Base-by-base conservation (phyloP, 1,140 invertebrate genomes). In the Drosophila asahinai region DNA sequence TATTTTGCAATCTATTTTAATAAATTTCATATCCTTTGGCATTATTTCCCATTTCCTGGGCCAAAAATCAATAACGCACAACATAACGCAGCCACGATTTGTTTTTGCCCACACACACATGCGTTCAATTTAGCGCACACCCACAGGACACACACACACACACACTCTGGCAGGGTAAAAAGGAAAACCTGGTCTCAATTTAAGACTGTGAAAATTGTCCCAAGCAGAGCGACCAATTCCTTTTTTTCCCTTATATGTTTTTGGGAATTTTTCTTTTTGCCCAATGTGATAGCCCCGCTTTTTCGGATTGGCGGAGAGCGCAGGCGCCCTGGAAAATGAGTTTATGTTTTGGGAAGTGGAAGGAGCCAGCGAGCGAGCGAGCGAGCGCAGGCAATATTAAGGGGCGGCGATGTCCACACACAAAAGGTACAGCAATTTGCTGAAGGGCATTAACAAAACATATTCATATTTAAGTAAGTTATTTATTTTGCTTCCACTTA, bases 1-100 rank as follows among this genome's bases (percentile, higher is more conserved):
- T 89, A 90, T 89, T 89, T 89, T 73, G 86, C 86, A 81, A 89
- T 89, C 75, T 81, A 81, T 84, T 79, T 84, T 79, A 84, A 89
- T 89, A 84, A 71, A 83, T 89, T 81, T 72, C 67, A 83, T 87
- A 77, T 90, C 74, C 78, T 79, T 55, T 79, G 74, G 78, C 81
- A 71, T 81, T 90, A 89, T 81, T 77, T 80, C 65, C 80, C 61
- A 51, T 63, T 71, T 76, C 49, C 82, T 61, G 61, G 51, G 60
- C 63, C 70, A 67, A 89, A 87, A 87, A 87, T 87, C 83, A 87
- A 87, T 87, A 87, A 78, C 75, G 83, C 70, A 86, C 74, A 48
- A 79, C 74, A 48, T 80, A 52, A 62, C 79, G 62, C 74, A 78
- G 62, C 51, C 66, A 70, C 82, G 62, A 79, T 82, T 82, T 86